Base-by-base conservation (phyloP, 2,797 vertebrate genomes). In the Sebastes glaucus region DNA sequence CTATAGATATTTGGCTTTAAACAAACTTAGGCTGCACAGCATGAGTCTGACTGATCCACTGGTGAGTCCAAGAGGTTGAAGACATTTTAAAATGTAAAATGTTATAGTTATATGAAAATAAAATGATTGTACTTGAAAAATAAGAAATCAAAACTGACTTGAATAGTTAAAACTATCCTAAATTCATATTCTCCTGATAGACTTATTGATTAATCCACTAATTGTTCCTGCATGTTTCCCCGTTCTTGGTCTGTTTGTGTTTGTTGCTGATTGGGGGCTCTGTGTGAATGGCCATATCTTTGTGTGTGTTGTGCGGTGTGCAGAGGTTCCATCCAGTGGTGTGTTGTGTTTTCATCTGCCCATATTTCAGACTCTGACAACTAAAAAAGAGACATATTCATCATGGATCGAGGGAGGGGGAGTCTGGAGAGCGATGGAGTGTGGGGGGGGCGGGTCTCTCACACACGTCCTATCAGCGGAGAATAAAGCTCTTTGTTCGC, bases 401-500 rank as follows among this genome's bases (percentile, higher is more conserved):
- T 83, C 61, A 61, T 35, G 38, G 35, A 23, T 6, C 30, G 10
- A 30, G 74, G 38, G 80, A 23, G 35, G 84, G 65, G n/a, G 20
- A 22, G 52, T 53, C 52, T 22, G 20, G 20, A 22, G 52, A 53
- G 52, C n/a, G n/a, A 53, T 22, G 56, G 35, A 23, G 7, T 33
- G 11, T 23, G 81, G 11, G 33, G 78, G 20, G 28, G 86, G 63
- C 10, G 53, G 73, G 38, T 71, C 82, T 77, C 79, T 56, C 84
- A 80, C 78, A 80, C 78, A 80, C 53, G 33, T 77, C 72, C 71
- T 87, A 90, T 93, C 87, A 82, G 83, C 11, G 49, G 7, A 93
- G 89, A 91, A 91, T 88, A 91, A 94, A 92, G 86, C 89, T 91
- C 91, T 92, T 92, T 94, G 92, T 93, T 65, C 73, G 6, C 5